These are phyloP conservation scores for Delia radicum DNA, from an alignment of 1,140 invertebrate species.

Conservation along the genomic window DNA sequence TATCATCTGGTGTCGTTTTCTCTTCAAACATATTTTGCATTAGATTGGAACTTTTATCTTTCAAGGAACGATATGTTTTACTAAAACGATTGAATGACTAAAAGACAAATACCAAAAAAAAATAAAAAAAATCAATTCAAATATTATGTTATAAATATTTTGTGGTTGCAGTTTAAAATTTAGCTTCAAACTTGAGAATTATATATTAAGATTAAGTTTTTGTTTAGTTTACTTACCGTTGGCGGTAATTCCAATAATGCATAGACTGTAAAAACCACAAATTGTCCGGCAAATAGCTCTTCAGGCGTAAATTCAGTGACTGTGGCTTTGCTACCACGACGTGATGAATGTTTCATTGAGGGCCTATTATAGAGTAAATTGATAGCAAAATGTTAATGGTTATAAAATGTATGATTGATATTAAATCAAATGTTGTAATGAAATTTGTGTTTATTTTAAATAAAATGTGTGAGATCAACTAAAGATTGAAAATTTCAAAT, in stretches of 20 bases:
- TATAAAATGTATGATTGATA: no score
- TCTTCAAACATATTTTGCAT: slow-evolving; percentile 42
- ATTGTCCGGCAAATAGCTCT: slow-evolving; percentile 66
- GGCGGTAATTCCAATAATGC: slow-evolving; percentile 65
- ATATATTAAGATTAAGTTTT: no score
- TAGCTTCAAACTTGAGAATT: no score
- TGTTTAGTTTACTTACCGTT: slow-evolving; percentile 37
- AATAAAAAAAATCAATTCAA: not conserved
- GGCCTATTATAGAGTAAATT: no score
- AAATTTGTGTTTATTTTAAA: no score
- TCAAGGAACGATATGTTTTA: slow-evolving; percentile 51
- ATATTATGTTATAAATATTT: not conserved
- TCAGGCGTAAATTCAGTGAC: slow-evolving; percentile 43
- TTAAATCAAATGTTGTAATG: no score
- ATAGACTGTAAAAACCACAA: slow-evolving; percentile 73
- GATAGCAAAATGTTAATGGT: no score
- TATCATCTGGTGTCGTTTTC: slow-evolving; percentile 11
- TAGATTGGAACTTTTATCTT: slow-evolving; percentile 43
- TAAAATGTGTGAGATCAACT: no score
- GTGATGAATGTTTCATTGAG: slow-evolving; percentile 40
- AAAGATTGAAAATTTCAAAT: no score
- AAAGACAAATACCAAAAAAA: slow-evolving; percentile 25
- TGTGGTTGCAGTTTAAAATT: no score
- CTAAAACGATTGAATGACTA: slow-evolving; percentile 52
- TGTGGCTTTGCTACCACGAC: slow-evolving; percentile 30